These are phyloP conservation scores for Ctenicera cuprea DNA, from an alignment of 2,888 invertebrate species.

Conservation along the genomic window DNA sequence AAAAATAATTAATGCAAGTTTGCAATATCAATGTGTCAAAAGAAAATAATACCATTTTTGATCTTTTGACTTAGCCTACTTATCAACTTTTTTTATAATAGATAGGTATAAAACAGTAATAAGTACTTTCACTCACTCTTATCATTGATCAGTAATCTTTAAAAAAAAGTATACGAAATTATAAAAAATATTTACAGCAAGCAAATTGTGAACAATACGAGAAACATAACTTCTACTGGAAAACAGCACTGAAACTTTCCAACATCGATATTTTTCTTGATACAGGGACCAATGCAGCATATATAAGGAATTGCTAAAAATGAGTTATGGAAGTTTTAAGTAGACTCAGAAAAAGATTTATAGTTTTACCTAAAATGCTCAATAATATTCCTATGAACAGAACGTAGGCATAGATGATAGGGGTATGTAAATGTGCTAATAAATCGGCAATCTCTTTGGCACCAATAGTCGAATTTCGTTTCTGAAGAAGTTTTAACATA, in stretches of 20 bases:
- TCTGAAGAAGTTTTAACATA: slow-evolving; percentile 43
- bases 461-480: slow-evolving; percentile 26
- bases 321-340: neutral
- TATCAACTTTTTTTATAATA: no score
- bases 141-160: neutral
- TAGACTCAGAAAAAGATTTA: neutral
- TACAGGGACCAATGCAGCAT: slow-evolving; percentile 12
- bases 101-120: no score
- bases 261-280: slow-evolving; percentile 7
- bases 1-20: no score
- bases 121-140: no score
- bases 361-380: slow-evolving; percentile 22
- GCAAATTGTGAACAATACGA: slow-evolving; percentile 9
- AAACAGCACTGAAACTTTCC: slow-evolving; percentile 24
- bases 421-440: slow-evolving; percentile 47
- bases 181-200: slow-evolving; percentile 27
- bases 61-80: no score
- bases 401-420: slow-evolving; percentile 44
- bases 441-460: slow-evolving; percentile 39
- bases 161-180: neutral
- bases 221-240: slow-evolving; percentile 20
- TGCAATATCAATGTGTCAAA: no score
- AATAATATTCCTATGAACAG: slow-evolving; percentile 26
- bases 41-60: no score
- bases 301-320: slow-evolving; percentile 27